Conservation (phyloP, 2,113 vertebrate genomes). For the Ginglymostoma cirratum region DNA sequence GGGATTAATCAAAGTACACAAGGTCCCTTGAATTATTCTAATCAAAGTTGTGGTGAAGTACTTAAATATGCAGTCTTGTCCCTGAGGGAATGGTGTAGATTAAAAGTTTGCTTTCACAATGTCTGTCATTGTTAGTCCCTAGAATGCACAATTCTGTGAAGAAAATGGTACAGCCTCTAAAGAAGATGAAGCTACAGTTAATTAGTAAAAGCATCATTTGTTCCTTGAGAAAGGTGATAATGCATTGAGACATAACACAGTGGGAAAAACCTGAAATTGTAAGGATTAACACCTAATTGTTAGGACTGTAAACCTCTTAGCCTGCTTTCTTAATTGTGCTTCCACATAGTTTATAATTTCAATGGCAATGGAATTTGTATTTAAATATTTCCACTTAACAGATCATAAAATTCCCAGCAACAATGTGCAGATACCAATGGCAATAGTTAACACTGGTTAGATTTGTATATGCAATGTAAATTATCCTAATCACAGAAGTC, state of each 20-base stretch:
- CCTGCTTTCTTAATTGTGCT: not conserved
- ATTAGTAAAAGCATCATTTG: not conserved
- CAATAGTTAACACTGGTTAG: not conserved
- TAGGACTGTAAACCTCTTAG: not conserved
- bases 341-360: not conserved
- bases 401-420: not conserved
- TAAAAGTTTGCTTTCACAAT: not conserved
- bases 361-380: not conserved
- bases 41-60: not conserved
- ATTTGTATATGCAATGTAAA: not conserved
- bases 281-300: not conserved
- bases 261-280: not conserved
- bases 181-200: not conserved
- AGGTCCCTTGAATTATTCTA: not conserved
- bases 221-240: not conserved
- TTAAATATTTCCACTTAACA: not conserved
- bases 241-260: not conserved
- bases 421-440: not conserved
- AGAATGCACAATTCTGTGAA: not conserved
- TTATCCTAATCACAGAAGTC: not conserved
- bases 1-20: not conserved
- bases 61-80: not conserved
- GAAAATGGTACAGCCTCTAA: not conserved
- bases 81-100: not conserved
- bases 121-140: not conserved